Percentiles rank a stretch among this genome's conserved stretches.
These are phyloP conservation scores for Pollenia labialis DNA, from an alignment of 2,888 invertebrate species.

Conservation along the genomic window DNA sequence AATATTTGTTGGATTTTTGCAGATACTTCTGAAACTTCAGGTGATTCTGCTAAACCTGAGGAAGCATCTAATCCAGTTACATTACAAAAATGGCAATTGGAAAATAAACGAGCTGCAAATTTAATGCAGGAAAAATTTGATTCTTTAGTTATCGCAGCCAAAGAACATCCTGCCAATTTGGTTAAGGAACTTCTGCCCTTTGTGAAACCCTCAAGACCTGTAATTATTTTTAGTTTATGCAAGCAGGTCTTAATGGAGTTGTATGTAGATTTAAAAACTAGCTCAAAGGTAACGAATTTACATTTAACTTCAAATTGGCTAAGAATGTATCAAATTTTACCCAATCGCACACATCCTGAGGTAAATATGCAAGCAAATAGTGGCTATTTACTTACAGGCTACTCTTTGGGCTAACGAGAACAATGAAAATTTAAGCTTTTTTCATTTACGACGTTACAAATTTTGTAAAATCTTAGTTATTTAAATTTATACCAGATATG, in stretches of 20 bases:
- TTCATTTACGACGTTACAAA: too few relatives aligned
- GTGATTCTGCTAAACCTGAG: not conserved
- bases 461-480: too few relatives aligned
- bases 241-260: constrained; percentile 94
- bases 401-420: constrained; percentile 81
- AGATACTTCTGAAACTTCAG: not conserved
- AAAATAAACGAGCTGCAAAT: constrained; percentile 88
- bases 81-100: constrained; percentile 87
- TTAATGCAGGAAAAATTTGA: constrained; percentile 88
- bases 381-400: constrained; percentile 93
- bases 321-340: constrained; percentile 94
- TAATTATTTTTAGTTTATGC: constrained; percentile 92
- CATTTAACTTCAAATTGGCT: constrained; percentile 94
- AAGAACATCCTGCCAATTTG: constrained; percentile 93
- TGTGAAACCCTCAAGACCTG: constrained; percentile 91
- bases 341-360: constrained; percentile 96
- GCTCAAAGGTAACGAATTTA: constrained; percentile 89
- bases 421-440: too few relatives aligned
- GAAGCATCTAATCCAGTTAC: constrained; percentile 14
- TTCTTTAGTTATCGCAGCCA: constrained; percentile 91
- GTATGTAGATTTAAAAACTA: constrained; percentile 90
- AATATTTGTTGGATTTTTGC: not conserved
- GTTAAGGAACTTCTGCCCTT: constrained; percentile 90
- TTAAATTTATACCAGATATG: too few relatives aligned
- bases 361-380: constrained; percentile 95